Base-by-base conservation (phyloP, 2,113 vertebrate species). In the Dinomys branickii region DNA sequence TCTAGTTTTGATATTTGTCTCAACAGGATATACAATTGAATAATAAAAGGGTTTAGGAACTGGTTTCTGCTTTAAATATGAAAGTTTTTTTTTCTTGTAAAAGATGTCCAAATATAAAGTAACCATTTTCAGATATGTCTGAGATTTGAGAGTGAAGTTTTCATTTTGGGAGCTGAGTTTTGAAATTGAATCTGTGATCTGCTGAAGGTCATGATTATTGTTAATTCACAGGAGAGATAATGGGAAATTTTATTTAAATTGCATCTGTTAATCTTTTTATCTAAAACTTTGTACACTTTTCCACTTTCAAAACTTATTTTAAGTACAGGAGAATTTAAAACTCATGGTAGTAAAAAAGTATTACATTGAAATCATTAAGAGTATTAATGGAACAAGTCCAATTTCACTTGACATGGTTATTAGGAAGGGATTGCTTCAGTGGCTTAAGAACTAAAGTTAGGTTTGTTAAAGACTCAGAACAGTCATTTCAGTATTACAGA, bases 21-120 rank as follows among this genome's bases (percentile, higher is more conserved):
- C 1, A 97, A 97, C 73, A 35, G 85, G 95, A 97, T 94, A 73
- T 97, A 78, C 94, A 94, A 24, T 35, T 98, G 94, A 98, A 97
- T 97, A 94, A 96, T 97, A 94, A 95, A 97, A 94, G 80, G 96
- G 97, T 98, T 98, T 98, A 98, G 97, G 80, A 96, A 90, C 98
- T 98, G 98, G 97, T 98, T 98, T 98, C 98, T 98, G 98, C 98
- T 99, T 98, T 99, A 98, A 98, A 98, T 97, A 96, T 96, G 97
- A 97, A 85, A 97, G 24, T 98, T 90, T 93, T 80, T 95, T 94
- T 88, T 95, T 98, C 96, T 98, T 87, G 97, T 97, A 97, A 97
- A 97, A 98, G 98, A 73, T 97, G 97, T 98, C 98, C 98, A 95
- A 80, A 92, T 96, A 89, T 84, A 98, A 97, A 97, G 97, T 98